Conservation (phyloP, 2,797 vertebrate species). For the Florisuga fusca region DNA sequence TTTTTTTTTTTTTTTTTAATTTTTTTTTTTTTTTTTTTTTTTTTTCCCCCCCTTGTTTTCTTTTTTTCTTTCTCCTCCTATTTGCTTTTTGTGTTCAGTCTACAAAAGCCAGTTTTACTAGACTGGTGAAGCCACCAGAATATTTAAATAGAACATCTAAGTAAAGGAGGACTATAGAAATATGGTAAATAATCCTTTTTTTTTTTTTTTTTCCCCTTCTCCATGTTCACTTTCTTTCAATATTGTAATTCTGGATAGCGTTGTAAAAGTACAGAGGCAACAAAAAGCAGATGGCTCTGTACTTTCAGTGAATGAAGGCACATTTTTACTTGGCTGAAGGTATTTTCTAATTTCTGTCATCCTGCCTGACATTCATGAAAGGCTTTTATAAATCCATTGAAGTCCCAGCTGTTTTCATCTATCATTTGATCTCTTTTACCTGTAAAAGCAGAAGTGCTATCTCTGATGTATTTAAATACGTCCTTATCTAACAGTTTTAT, state of each 20-base stretch:
- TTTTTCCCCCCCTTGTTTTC: too few relatives aligned
- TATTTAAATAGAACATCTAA: background rate
- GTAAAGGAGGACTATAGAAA: background rate
- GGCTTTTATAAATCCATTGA: background rate
- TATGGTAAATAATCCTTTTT: constrained; percentile 23
- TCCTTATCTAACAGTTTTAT: constrained; percentile 37
- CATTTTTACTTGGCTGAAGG: constrained; percentile 26
- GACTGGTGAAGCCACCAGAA: constrained; percentile 7
- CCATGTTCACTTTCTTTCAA: background rate
- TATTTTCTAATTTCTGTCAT: constrained; percentile 52
- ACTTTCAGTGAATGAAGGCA: constrained; percentile 12
- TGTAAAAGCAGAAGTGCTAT: constrained; percentile 16
- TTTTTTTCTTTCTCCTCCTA: background rate
- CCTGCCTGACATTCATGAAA: constrained; percentile 4
- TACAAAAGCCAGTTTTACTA: constrained; percentile 20
- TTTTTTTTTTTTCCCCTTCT: fast-evolving
- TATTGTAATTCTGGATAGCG: background rate
- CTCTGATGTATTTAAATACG: constrained; percentile 55
- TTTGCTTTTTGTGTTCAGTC: constrained; percentile 29
- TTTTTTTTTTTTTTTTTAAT: too few relatives aligned
- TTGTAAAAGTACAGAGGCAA: constrained; percentile 7
- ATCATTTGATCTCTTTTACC: constrained; percentile 29
- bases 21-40: too few relatives aligned
- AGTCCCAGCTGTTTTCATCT: background rate
- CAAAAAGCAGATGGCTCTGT: constrained; percentile 57